phyloP scores from a whole-genome alignment of 2,797 vertebrate species.

The Lagorchestes hirsutus region DNA sequence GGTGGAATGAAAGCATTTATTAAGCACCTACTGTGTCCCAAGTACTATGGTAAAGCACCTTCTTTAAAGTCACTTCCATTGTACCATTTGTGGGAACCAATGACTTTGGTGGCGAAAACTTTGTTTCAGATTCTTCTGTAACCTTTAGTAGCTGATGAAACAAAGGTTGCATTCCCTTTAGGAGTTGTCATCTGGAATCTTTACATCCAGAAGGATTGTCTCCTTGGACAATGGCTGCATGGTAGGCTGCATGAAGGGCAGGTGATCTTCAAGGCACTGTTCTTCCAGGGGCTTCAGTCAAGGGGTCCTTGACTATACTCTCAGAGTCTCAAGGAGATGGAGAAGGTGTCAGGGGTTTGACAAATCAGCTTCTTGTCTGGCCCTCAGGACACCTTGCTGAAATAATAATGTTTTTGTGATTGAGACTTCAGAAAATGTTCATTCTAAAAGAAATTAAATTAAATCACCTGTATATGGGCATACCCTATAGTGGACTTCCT shows the following conservation, averaged over 20 bases:
- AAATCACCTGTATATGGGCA: background rate
- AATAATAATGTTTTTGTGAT: background rate
- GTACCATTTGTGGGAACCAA: background rate
- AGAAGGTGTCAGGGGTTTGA: background rate
- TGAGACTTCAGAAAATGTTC: background rate
- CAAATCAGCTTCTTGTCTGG: background rate
- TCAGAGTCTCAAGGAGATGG: background rate
- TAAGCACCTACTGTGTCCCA: background rate
- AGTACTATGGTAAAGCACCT: background rate
- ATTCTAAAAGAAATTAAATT: background rate
- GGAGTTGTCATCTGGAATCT: background rate
- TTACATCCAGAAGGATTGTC: background rate
- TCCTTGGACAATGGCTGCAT: background rate
- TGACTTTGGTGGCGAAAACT: background rate
- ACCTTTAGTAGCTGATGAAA: background rate
- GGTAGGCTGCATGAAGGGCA: background rate
- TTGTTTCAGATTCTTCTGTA: background rate
- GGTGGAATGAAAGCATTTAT: background rate
- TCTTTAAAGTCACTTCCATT: background rate
- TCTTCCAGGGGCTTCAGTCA: background rate
- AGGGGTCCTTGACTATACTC: background rate
- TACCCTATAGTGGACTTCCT: background rate
- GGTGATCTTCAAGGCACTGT: background rate
- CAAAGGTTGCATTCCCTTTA: background rate
- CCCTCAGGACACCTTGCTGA: background rate